These are phyloP conservation scores for Drosophila affinis DNA, from an alignment of 2,888 invertebrate species.

Conservation along the genomic window DNA sequence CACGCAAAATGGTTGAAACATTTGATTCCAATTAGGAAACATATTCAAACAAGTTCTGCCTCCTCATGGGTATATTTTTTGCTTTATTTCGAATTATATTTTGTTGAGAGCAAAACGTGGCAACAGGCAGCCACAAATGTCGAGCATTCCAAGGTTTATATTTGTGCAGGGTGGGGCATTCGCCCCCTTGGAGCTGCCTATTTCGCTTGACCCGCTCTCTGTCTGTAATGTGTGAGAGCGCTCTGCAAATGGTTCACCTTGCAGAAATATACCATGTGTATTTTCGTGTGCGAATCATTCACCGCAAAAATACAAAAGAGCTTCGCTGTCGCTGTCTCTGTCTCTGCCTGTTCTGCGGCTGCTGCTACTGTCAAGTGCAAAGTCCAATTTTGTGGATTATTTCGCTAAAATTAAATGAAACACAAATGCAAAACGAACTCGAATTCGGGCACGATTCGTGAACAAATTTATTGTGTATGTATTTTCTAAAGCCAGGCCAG, in stretches of 20 bases:
- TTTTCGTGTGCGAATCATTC: slow-evolving; percentile 47
- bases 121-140: slow-evolving; percentile 39
- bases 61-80: slow-evolving; percentile 14
- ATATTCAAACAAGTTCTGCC: slow-evolving; percentile 13
- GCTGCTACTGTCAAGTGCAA: slow-evolving; percentile 60
- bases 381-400: slow-evolving; percentile 64
- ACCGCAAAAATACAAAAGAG: slow-evolving; percentile 46
- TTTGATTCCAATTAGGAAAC: slow-evolving; percentile 26
- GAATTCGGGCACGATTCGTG: slow-evolving; percentile 57
- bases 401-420: slow-evolving; percentile 77
- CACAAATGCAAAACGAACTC: slow-evolving; percentile 49
- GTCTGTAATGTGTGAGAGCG: neutral
- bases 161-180: neutral
- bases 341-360: slow-evolving; percentile 4
- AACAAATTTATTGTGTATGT: slow-evolving; percentile 49
- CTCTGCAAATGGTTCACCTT: neutral
- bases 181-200: too few relatives aligned
- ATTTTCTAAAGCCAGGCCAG: slow-evolving; percentile 8
- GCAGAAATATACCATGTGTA: slow-evolving; percentile 7
- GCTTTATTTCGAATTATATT: slow-evolving; percentile 18
- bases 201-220: too few relatives aligned
- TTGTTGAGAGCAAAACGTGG: slow-evolving; percentile 58
- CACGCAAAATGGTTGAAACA: slow-evolving; percentile 7
- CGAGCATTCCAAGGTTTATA: neutral
- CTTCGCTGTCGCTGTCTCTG: slow-evolving; percentile 10